Base-by-base conservation (phyloP, 2,888 invertebrate species). In the Hypomecis punctinalis region DNA sequence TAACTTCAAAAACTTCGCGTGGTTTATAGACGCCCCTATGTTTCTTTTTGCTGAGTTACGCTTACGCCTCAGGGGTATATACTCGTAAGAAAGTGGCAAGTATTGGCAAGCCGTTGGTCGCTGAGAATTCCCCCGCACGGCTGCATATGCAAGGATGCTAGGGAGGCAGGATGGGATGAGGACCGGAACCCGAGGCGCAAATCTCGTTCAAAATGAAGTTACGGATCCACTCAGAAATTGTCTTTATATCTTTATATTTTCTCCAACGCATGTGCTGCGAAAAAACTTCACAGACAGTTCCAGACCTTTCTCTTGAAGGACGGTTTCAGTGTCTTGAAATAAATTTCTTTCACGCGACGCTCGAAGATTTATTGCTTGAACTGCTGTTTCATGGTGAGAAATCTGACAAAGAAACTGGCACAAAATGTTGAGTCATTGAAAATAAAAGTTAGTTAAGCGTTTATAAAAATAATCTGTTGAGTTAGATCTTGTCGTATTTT, bases 121-220 rank as follows among this genome's bases (percentile, higher is more conserved):
- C 76, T 77, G 75, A 74, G 77, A 76, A 76, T 73, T 79, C 69
- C 67, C 81, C 79, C 76, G 74, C 76, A 74, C 76, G 79, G 77
- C 68, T 89, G 89, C 89, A 88, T 85, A 89, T 85, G 87, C 88
- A 86, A 52, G n/a, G n/a, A n/a, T n/a, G n/a, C n/a, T n/a, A 80
- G 82, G 79, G 76, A 64, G 71, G 63, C 65, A 57, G 69, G 68
- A 63, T 65, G 62, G 11, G 36, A 23, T 33, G 47, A 13, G 35
- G 48, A 6, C 35, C n/a, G 72, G 66, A 66, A 66, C 35, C 57
- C 77, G 76, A 66, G 78, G 78, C 73, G 81, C 82, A 88, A 87
- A 89, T 87, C 84, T 84, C 85, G 83, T 86, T 85, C 83, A 82
- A 86, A 91, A 91, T 85, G 82, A 86, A 91, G 89, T 90, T 90